Percentiles rank a stretch among this genome's conserved stretches.
phyloP scores from a whole-genome alignment of 2,888 invertebrate genomes.

The Lissonota sp. region DNA sequence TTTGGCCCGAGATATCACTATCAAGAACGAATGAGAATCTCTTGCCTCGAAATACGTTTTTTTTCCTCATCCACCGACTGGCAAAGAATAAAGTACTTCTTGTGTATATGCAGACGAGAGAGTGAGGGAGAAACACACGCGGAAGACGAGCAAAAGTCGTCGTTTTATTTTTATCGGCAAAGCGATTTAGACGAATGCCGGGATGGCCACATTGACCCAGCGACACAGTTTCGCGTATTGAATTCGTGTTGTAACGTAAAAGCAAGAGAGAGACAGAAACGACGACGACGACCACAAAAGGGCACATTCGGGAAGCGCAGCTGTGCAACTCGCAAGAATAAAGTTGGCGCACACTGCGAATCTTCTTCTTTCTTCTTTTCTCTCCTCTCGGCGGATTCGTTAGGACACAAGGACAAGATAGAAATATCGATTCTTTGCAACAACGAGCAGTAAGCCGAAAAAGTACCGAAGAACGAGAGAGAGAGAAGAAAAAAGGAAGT shows the following conservation, averaged over 20 bases:
- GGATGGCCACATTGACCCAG: slow-evolving; percentile 64
- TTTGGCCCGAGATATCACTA: slow-evolving; percentile 10
- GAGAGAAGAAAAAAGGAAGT: slow-evolving; percentile 7
- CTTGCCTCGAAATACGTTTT: not conserved
- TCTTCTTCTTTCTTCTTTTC: slow-evolving; percentile 1
- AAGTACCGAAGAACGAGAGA: not conserved
- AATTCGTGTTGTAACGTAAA: slow-evolving; percentile 56
- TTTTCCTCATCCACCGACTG: slow-evolving; percentile 13
- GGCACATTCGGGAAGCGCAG: not conserved
- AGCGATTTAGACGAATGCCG: slow-evolving; percentile 61
- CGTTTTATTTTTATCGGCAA: slow-evolving; percentile 56
- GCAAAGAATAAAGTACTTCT: slow-evolving; percentile 50
- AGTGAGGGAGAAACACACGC: slow-evolving; percentile 8
- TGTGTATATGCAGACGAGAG: slow-evolving; percentile 15
- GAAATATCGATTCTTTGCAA: slow-evolving; percentile 29
- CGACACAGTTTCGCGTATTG: slow-evolving; percentile 68
- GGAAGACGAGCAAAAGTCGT: slow-evolving; percentile 17
- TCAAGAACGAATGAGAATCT: slow-evolving; percentile 29
- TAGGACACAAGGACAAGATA: slow-evolving; percentile 16
- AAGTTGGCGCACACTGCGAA: slow-evolving; percentile 9
- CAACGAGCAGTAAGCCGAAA: slow-evolving; percentile 28
- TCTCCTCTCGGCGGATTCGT: not conserved
- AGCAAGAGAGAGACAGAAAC: slow-evolving; percentile 19
- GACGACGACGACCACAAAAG: slow-evolving; percentile 9
- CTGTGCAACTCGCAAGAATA: slow-evolving; percentile 46